These are phyloP conservation scores for Halichoerus grypus DNA, from an alignment of 2,113 vertebrate species.

Conservation along the genomic window DNA sequence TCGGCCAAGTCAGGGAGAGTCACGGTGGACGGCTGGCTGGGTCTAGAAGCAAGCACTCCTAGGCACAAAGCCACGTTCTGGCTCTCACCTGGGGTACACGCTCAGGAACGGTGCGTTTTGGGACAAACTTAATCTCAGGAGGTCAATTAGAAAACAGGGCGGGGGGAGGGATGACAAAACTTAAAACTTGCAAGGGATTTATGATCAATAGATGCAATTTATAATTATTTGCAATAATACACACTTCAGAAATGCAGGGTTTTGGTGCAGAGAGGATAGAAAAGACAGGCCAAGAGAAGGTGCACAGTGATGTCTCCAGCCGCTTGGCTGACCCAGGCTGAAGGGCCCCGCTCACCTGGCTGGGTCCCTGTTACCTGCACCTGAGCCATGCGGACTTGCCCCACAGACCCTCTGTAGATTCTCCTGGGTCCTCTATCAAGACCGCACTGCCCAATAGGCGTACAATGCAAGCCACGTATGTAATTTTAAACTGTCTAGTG, in stretches of 20 bases:
- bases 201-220: accelerated
- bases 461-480: accelerated
- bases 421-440: no score
- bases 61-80: accelerated
- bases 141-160: no score
- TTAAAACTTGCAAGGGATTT: not conserved
- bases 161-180: accelerated
- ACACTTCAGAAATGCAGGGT: not conserved
- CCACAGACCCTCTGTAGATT: not conserved
- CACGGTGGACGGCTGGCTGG: accelerated
- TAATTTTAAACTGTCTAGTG: no score
- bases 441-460: no score
- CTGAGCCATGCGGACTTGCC: accelerated
- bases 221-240: not conserved
- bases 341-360: accelerated
- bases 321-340: accelerated
- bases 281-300: no score
- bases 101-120: no score
- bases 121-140: not conserved
- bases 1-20: not conserved
- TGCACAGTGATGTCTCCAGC: accelerated
- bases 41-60: accelerated
- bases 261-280: no score
- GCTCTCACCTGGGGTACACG: accelerated
- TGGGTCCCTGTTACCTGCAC: not conserved